Conservation (phyloP, 35 echinoderm and acorn worm genomes). For the Stichopus chloronotus region DNA sequence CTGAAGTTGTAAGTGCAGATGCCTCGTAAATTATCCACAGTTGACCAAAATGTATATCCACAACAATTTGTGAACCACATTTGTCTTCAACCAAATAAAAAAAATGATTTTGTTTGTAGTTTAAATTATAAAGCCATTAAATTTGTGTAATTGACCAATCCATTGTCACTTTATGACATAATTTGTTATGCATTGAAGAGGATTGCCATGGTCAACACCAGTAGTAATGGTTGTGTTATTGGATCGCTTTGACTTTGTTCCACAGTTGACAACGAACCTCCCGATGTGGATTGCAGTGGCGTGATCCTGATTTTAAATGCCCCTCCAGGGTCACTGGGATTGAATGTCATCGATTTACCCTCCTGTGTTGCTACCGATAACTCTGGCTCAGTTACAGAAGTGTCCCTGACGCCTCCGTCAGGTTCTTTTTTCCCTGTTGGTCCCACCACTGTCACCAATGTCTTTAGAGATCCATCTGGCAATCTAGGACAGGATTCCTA, state of each 20-base stretch:
- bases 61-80: no score
- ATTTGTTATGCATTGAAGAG: no score
- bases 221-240: no score
- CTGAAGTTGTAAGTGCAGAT: no score
- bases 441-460: background rate
- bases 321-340: background rate
- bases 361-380: constrained; percentile 26
- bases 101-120: background rate
- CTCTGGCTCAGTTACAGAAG: background rate
- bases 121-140: no score
- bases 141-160: no score
- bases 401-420: background rate
- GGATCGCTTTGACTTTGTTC: background rate
- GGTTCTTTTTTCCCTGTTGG: constrained; percentile 19
- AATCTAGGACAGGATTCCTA: background rate
- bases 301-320: background rate
- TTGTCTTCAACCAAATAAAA: no score
- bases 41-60: no score
- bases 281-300: constrained; percentile 27
- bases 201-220: no score
- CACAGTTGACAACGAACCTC: background rate
- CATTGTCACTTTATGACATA: no score
- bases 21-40: no score
- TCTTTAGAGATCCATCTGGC: constrained; percentile 10
- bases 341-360: background rate